phyloP scores from a whole-genome alignment of 2,888 invertebrate genomes.

The Heliconius ethilla region DNA sequence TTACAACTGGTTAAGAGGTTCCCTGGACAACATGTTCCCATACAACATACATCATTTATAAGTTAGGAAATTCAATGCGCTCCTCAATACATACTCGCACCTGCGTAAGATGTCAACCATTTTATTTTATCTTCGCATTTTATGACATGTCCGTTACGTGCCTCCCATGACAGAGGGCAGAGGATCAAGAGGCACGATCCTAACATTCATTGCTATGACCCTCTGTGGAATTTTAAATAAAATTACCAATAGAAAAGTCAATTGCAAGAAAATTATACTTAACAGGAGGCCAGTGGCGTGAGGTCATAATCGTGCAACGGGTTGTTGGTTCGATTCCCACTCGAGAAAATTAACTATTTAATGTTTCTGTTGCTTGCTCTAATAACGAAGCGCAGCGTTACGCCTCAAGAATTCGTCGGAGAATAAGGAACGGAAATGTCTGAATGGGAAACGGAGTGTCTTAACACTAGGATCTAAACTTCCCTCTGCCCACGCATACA shows the following conservation, averaged over 20 bases:
- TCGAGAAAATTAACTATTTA: no score
- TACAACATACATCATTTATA: no score
- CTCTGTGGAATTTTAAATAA: not conserved
- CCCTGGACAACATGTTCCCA: no score
- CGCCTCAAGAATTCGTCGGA: no score
- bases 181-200: slow-evolving; percentile 18
- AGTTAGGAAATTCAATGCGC: not conserved
- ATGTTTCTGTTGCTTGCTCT: no score
- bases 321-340: no score
- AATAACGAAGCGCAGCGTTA: no score
- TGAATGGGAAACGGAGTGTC: no score
- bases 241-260: not conserved
- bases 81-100: not conserved
- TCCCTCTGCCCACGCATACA: no score
- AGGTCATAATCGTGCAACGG: not conserved
- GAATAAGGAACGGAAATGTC: no score
- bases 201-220: not conserved
- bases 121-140: slow-evolving; percentile 23
- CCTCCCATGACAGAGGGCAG: slow-evolving; percentile 10
- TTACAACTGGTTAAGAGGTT: not conserved
- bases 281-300: not conserved
- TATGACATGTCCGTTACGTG: slow-evolving; percentile 21
- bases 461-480: no score
- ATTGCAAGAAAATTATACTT: not conserved
- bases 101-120: slow-evolving; percentile 1